A percentile compares a stretch with the other conserved stretches of the same genome.
These are phyloP conservation scores for Urocynchramus pylzowi DNA, from an alignment of 2,113 vertebrate species.

Conservation along the genomic window DNA sequence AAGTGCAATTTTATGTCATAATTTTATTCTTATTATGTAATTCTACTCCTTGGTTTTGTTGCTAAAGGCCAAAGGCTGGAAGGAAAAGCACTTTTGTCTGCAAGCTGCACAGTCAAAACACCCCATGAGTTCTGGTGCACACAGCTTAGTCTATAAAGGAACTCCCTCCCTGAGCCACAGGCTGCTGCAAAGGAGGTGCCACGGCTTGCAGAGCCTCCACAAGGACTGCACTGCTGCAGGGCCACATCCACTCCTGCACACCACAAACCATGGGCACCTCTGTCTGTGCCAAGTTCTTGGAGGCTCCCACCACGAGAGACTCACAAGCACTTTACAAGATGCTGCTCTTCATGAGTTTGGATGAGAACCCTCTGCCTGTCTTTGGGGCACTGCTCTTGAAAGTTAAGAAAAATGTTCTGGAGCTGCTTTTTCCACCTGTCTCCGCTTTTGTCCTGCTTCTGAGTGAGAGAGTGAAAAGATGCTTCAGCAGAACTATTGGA, in stretches of 20 bases:
- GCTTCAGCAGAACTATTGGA: background rate
- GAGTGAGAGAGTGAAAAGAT: background rate
- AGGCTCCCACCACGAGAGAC: rapidly evolving
- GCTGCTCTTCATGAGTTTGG: background rate
- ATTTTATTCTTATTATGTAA: background rate
- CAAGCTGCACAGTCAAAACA: background rate
- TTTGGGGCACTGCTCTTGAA: background rate
- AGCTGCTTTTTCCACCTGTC: background rate
- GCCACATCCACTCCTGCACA: background rate
- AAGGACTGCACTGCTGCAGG: background rate
- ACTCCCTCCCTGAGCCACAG: background rate
- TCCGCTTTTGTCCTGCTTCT: background rate
- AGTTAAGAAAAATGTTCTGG: background rate
- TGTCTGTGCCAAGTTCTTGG: background rate
- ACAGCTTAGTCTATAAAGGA: background rate
- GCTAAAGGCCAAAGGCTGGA: background rate
- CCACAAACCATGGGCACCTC: background rate
- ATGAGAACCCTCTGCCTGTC: background rate
- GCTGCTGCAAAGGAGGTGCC: background rate
- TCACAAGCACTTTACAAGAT: background rate
- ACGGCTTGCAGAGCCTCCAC: background rate
- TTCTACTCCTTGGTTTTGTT: background rate
- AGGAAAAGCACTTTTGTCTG: background rate
- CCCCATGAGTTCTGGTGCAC: rapidly evolving
- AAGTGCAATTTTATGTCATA: background rate